phyloP scores from a whole-genome alignment of 2,113 vertebrate species.

The Xyrauchen texanus region DNA sequence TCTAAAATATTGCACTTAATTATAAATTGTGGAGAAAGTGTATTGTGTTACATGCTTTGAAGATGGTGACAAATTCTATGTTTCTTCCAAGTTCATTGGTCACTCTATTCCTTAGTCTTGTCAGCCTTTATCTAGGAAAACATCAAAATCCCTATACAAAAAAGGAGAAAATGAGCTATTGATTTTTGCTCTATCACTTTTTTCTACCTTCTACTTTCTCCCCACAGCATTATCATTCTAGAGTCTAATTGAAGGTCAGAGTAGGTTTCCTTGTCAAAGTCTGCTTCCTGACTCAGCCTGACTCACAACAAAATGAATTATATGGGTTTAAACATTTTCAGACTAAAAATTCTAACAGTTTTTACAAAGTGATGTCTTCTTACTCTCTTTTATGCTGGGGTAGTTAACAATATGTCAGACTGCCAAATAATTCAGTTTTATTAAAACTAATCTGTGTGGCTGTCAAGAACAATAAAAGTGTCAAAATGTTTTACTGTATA shows the following conservation, averaged over 20 bases:
- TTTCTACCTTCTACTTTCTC: slow-evolving; percentile 62
- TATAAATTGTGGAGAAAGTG: slow-evolving; percentile 11
- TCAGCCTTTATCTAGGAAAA: slow-evolving; percentile 88
- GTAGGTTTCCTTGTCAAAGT: slow-evolving; percentile 80
- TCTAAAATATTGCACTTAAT: slow-evolving; percentile 1
- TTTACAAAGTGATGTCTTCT: slow-evolving; percentile 49
- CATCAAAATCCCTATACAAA: slow-evolving; percentile 89
- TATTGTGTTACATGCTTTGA: slow-evolving; percentile 33
- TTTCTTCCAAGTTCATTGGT: slow-evolving; percentile 71
- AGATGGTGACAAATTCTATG: slow-evolving; percentile 74
- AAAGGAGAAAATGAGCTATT: slow-evolving; percentile 91
- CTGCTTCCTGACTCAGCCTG: slow-evolving; percentile 63
- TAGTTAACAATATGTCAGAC: slow-evolving; percentile 53
- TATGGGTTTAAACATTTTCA: slow-evolving; percentile 58
- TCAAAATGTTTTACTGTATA: slow-evolving; percentile 7
- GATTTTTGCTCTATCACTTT: slow-evolving; percentile 78
- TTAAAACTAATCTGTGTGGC: slow-evolving; percentile 50
- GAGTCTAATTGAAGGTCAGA: slow-evolving; percentile 92
- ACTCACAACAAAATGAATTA: slow-evolving; percentile 61
- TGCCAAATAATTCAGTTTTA: slow-evolving; percentile 40
- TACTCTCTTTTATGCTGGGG: slow-evolving; percentile 61
- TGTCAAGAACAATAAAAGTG: slow-evolving; percentile 24
- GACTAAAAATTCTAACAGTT: slow-evolving; percentile 20
- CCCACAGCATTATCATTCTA: slow-evolving; percentile 85
- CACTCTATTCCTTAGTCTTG: slow-evolving; percentile 72